Evolutionary conservation across 2,888 invertebrate species (phyloP).

Genomic region (Lithophane socia): DNA sequence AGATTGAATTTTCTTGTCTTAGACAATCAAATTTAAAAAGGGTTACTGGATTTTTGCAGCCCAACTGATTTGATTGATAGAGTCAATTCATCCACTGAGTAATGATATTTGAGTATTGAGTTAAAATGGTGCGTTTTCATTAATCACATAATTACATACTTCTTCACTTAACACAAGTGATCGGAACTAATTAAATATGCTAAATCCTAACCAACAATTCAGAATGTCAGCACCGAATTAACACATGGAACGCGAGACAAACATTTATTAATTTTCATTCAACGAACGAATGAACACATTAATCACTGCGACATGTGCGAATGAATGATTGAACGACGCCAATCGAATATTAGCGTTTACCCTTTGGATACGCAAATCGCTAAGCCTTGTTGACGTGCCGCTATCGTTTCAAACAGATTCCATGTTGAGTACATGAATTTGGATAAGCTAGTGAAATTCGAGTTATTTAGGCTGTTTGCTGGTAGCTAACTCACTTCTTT

Average conservation of each 20-base stretch:
- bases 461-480: not conserved
- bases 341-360: conserved; percentile 52
- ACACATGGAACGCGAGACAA: not conserved
- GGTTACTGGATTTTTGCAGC: not conserved
- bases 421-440: not conserved
- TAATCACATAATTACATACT: not conserved
- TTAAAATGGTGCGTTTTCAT: not conserved
- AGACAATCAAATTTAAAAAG: not conserved
- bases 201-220: not conserved
- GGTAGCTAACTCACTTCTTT: not conserved
- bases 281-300: conserved; percentile 37
- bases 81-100: not conserved
- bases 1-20: conserved; percentile 26
- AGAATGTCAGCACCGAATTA: not conserved
- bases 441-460: not conserved
- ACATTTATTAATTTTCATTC: conserved; percentile 25
- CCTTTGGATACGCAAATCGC: conserved; percentile 37
- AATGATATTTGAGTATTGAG: not conserved
- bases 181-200: not conserved
- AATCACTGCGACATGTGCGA: conserved; percentile 48
- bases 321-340: conserved; percentile 48
- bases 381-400: conserved; percentile 20
- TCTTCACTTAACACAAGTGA: not conserved
- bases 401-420: conserved; percentile 15
- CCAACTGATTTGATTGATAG: not conserved